Evolutionary conservation across 2,888 invertebrate species (phyloP), one percentile per base, ranked within the genome.

Genomic region (Eupelmus urozonus): DNA sequence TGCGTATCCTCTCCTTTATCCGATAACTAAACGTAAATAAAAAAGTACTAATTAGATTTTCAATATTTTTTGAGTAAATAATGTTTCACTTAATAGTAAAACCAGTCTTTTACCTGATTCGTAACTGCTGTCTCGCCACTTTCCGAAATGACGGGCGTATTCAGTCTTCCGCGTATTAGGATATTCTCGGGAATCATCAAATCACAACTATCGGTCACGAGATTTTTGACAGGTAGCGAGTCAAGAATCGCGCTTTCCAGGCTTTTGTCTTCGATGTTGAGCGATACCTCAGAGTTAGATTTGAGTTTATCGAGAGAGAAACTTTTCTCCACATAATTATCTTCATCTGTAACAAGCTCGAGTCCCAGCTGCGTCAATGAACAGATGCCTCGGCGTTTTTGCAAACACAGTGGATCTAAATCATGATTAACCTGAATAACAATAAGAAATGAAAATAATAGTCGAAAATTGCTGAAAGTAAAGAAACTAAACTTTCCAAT

Each of bases 331-430:
- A 83, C 82, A 49, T 83, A 83, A 63, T 83, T 83, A 18, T 83
- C 82, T 13, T 82, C 81, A 55, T 83, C 80, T 0, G 82, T 83
- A 2, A 85, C 84, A 25, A 85, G 81, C 25, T 86, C 85, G 1
- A 85, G 80, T 5, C 85, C 90, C 18, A 92, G 85, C 80, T 92
- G 92, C 83, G 91, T 92, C 16, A 92, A 90, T 0, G 92, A 92
- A 85, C 92, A 92, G 82, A 93, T 92, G 7, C 92, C 92, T 72
- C 92, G 89, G 2, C 93, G 90, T 86, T 92, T 92, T 83, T 92
- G 91, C 57, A 91, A 87, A 80, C 91, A 91, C 53, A 91, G 82
- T 13, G 76, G 29, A 25, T 77, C 76, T 7, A 71, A 29, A 55
- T 80, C 77, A 4, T 76, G 27, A 60, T 69, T 74, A 13, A 63